phyloP scores from a whole-genome alignment of 2,888 invertebrate genomes.

The Piscicola geometra region DNA sequence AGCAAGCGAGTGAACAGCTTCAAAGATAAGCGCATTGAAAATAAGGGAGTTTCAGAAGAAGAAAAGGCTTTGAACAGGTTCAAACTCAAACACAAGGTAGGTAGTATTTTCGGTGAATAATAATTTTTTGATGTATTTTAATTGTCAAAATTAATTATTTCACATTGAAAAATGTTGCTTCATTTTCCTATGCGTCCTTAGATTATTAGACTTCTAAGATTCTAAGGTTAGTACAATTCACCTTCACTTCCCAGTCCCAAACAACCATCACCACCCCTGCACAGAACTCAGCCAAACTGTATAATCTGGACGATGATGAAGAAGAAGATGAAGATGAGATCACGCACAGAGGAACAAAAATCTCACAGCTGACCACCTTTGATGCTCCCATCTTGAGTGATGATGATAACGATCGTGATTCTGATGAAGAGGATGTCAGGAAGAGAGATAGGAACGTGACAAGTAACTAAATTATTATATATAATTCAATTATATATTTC shows the following conservation, averaged over 20 bases:
- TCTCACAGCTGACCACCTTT: slow-evolving; percentile 24
- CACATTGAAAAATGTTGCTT: too few relatives aligned
- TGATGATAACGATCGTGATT: slow-evolving; percentile 16
- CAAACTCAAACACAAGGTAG: neutral
- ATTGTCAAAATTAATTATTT: too few relatives aligned
- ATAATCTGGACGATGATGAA: slow-evolving; percentile 25
- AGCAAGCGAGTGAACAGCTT: slow-evolving; percentile 74
- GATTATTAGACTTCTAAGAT: too few relatives aligned
- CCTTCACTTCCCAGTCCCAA: neutral
- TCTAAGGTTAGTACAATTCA: neutral
- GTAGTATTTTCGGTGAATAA: too few relatives aligned
- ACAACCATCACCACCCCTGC: too few relatives aligned
- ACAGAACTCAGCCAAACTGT: neutral
- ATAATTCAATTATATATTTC: too few relatives aligned
- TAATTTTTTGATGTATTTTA: neutral
- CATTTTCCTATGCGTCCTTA: too few relatives aligned
- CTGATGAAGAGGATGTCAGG: slow-evolving; percentile 13
- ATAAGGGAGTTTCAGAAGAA: slow-evolving; percentile 3
- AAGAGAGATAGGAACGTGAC: neutral
- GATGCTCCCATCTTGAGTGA: neutral
- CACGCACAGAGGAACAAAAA: slow-evolving; percentile 21
- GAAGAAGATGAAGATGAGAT: slow-evolving; percentile 8
- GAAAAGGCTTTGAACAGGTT: slow-evolving; percentile 1
- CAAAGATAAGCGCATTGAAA: slow-evolving; percentile 12
- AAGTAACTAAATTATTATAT: too few relatives aligned